Percentiles rank a stretch among this genome's conserved stretches.
Evolutionary conservation across 2,888 invertebrate genomes (phyloP).

Genomic region (Sinodicranocentrus sp.): DNA sequence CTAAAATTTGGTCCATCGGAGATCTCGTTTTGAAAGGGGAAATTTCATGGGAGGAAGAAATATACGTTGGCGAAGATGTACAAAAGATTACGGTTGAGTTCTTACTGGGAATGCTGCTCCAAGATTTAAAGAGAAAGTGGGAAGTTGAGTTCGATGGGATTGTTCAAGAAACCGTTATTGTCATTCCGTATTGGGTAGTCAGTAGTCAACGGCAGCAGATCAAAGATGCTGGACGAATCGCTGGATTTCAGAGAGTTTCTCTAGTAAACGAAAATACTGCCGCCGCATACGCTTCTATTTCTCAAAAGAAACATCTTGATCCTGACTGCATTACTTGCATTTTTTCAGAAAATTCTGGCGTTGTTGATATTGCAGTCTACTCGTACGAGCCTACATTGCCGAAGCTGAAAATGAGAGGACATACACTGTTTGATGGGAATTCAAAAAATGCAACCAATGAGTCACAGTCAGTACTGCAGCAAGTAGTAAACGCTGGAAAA

Average conservation of each 20-base stretch:
- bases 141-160: background rate
- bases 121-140: background rate
- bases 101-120: background rate
- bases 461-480: too few species aligned
- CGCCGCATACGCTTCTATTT: background rate
- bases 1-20: background rate
- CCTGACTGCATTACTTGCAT: background rate
- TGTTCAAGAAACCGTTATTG: background rate
- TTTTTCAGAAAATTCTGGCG: background rate
- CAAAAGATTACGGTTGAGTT: conserved; percentile 6
- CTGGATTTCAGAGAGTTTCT: background rate
- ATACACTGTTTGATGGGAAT: too few species aligned
- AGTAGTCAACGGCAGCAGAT: background rate
- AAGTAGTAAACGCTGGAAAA: too few species aligned
- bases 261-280: conserved; percentile 6
- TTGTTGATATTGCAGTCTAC: background rate
- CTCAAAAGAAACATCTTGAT: background rate
- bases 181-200: background rate
- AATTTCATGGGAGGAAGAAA: background rate
- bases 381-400: background rate
- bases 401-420: background rate
- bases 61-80: background rate
- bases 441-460: too few species aligned
- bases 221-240: background rate
- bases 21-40: background rate